phyloP scores from a whole-genome alignment of 2,797 vertebrate genomes.

The Sylvilagus floridanus region DNA sequence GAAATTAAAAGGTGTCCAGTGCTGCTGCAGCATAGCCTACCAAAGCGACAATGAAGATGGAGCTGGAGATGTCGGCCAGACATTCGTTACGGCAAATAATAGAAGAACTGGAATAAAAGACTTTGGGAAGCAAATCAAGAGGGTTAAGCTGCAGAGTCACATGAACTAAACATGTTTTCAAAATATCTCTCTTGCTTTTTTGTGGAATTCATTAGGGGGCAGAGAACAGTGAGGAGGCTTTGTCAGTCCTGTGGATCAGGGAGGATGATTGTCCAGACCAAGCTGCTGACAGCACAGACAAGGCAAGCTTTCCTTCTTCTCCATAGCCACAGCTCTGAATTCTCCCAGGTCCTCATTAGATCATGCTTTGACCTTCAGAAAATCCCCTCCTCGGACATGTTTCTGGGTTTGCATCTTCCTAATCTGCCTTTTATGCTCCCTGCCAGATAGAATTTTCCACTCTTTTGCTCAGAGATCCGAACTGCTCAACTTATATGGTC shows the following conservation, averaged over 20 bases:
- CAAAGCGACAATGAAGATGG: not conserved
- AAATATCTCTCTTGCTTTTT: not conserved
- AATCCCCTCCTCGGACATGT: not conserved
- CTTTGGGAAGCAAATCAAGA: not conserved
- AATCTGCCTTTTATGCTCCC: not conserved
- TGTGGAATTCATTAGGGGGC: not conserved
- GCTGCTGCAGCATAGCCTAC: not conserved
- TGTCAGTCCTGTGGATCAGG: not conserved
- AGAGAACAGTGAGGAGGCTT: not conserved
- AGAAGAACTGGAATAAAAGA: not conserved
- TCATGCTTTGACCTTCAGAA: not conserved
- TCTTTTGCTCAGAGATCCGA: not conserved
- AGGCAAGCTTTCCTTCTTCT: not conserved
- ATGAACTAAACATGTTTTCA: not conserved
- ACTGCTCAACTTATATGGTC: rapidly evolving
- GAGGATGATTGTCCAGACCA: not conserved
- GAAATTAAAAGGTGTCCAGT: not conserved
- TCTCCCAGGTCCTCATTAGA: not conserved
- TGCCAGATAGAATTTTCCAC: not conserved
- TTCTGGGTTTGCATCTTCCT: not conserved
- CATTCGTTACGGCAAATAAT: not conserved
- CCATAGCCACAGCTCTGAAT: not conserved
- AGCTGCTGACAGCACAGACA: not conserved
- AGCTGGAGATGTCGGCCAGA: not conserved
- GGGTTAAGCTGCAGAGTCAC: not conserved